A percentile compares a stretch with the other conserved stretches of the same genome.
Evolutionary conservation across 2,113 vertebrate species (phyloP).

Genomic region (Saccopteryx leptura): DNA sequence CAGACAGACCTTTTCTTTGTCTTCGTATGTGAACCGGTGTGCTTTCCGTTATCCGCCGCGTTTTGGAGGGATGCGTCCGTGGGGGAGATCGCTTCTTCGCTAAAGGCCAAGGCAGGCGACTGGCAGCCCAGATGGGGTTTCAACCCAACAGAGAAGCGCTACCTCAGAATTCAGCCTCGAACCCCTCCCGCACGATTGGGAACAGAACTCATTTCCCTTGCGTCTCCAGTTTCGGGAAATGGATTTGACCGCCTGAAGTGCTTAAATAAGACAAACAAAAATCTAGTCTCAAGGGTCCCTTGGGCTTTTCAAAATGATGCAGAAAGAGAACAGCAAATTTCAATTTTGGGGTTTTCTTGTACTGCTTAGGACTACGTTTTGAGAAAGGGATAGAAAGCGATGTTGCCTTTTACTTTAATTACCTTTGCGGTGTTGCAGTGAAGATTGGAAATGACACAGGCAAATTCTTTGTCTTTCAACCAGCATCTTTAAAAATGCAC

Average conservation of each 20-base stretch:
- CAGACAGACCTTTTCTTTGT: neutral
- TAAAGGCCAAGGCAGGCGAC: neutral
- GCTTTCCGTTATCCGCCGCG: neutral
- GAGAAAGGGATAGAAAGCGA: neutral
- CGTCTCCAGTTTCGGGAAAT: neutral
- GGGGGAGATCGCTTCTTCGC: too few species aligned
- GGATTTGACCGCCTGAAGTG: neutral
- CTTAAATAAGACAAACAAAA: constrained; percentile 41
- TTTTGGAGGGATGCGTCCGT: neutral
- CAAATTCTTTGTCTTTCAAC: neutral
- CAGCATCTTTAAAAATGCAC: neutral
- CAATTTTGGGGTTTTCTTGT: neutral
- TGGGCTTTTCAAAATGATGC: constrained; percentile 5
- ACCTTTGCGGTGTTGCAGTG: neutral
- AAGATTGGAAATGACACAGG: neutral
- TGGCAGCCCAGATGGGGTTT: neutral
- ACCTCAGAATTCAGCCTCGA: neutral
- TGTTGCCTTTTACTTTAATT: neutral
- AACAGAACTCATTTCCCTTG: constrained; percentile 16
- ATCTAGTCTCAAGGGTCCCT: neutral
- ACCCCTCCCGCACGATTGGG: neutral
- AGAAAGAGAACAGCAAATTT: neutral
- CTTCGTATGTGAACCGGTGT: neutral
- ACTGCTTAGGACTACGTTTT: neutral
- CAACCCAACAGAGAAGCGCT: neutral